These are phyloP conservation scores for Cecidostiba fungosa DNA, from an alignment of 2,888 invertebrate genomes.

Conservation along the genomic window DNA sequence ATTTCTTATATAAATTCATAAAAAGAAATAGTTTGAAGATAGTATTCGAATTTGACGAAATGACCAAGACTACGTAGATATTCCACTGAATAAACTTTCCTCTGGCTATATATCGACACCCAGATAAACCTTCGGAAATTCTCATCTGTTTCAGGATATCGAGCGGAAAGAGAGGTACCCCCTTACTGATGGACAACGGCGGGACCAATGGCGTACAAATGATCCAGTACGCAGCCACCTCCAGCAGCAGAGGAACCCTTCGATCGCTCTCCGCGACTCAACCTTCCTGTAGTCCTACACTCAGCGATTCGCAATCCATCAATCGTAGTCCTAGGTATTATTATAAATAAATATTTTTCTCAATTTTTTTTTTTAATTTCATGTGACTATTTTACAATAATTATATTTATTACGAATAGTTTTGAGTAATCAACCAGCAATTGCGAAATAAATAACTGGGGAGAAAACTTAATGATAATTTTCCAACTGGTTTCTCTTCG, in stretches of 20 bases:
- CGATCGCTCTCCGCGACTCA: constrained; percentile 82
- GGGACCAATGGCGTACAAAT: constrained; percentile 82
- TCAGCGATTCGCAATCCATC: constrained; percentile 72
- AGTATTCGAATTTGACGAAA: too few relatives aligned
- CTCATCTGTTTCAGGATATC: constrained; percentile 47
- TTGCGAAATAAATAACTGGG: too few relatives aligned
- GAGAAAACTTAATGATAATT: too few relatives aligned
- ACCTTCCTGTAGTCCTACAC: constrained; percentile 73
- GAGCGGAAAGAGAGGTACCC: constrained; percentile 41
- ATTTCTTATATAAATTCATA: too few relatives aligned
- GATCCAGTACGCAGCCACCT: constrained; percentile 84
- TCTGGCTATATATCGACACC: background rate
- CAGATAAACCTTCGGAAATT: background rate
- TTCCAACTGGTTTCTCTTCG: too few relatives aligned
- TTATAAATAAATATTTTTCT: background rate
- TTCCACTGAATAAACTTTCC: too few relatives aligned
- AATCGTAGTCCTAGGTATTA: constrained; percentile 75
- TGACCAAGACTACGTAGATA: too few relatives aligned
- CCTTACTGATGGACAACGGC: constrained; percentile 52
- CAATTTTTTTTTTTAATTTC: background rate
- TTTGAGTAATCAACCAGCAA: too few relatives aligned
- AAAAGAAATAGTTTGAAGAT: too few relatives aligned
- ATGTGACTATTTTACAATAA: too few relatives aligned
- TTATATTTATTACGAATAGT: too few relatives aligned
- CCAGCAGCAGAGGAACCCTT: constrained; percentile 83